phyloP scores from a whole-genome alignment of 2,113 vertebrate species.

The Petroica traversi region DNA sequence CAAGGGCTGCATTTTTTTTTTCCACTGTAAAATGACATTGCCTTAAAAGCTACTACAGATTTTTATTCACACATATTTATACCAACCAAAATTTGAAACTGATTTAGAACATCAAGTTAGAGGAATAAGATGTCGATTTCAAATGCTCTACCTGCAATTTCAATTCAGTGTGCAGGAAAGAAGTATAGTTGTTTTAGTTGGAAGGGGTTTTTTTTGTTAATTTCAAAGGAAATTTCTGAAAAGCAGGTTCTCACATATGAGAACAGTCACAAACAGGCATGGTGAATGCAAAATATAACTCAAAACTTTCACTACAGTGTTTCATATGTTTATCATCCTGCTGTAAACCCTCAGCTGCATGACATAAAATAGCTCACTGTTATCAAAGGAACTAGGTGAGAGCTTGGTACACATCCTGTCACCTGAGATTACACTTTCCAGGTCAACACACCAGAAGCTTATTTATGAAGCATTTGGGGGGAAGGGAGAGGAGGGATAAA shows the following conservation, averaged over 20 bases:
- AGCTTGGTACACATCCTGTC: not conserved
- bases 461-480: not conserved
- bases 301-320: not conserved
- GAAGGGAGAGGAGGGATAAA: not conserved
- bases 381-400: not conserved
- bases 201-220: not conserved
- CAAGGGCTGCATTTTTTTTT: not conserved
- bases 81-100: not conserved
- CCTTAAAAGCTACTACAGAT: not conserved
- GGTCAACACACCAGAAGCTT: not conserved
- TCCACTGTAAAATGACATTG: not conserved
- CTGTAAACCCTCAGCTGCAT: not conserved
- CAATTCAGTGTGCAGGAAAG: not conserved
- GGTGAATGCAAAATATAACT: not conserved
- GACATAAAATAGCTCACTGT: not conserved
- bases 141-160: not conserved
- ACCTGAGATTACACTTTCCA: not conserved
- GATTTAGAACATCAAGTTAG: not conserved
- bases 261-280: not conserved
- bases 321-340: not conserved
- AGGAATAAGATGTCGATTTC: not conserved
- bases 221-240: not conserved
- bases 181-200: not conserved
- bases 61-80: not conserved
- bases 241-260: not conserved